These are phyloP conservation scores for Okamejei kenojei DNA, from an alignment of 2,797 vertebrate species.

Conservation along the genomic window DNA sequence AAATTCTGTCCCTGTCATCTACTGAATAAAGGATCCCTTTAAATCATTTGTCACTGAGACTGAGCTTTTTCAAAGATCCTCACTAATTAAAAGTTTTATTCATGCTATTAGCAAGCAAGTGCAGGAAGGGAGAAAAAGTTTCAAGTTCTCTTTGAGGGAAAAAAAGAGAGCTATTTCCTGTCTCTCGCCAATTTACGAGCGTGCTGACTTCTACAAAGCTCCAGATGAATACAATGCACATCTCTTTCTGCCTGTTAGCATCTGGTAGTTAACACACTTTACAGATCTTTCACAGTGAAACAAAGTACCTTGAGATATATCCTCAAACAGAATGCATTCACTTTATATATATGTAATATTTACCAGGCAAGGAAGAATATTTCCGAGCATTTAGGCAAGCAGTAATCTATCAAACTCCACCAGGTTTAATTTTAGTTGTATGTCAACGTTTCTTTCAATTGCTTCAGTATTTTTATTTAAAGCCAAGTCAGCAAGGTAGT, in stretches of 20 bases:
- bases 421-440: background rate
- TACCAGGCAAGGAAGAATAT: background rate
- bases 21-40: slow-evolving; percentile 14
- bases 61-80: slow-evolving; percentile 5
- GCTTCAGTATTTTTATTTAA: background rate
- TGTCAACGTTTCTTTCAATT: background rate
- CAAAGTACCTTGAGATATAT: background rate
- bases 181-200: slow-evolving; percentile 26
- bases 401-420: background rate
- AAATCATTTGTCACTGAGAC: slow-evolving; percentile 33
- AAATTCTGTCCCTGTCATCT: slow-evolving; percentile 14
- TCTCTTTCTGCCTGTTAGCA: slow-evolving; percentile 24
- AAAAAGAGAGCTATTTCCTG: slow-evolving; percentile 36
- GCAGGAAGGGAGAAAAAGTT: slow-evolving; percentile 35
- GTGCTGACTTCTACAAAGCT: slow-evolving; percentile 5
- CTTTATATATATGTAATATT: background rate
- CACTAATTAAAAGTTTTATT: slow-evolving; percentile 36
- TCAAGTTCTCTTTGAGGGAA: slow-evolving; percentile 1
- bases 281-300: slow-evolving; percentile 10
- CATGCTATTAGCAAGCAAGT: slow-evolving; percentile 32
- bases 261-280: slow-evolving; percentile 1
- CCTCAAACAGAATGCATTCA: background rate
- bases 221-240: slow-evolving; percentile 28
- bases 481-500: background rate
- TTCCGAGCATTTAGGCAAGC: background rate